phyloP scores from a whole-genome alignment of 1,140 invertebrate genomes.

The Arctopsyche grandis region DNA sequence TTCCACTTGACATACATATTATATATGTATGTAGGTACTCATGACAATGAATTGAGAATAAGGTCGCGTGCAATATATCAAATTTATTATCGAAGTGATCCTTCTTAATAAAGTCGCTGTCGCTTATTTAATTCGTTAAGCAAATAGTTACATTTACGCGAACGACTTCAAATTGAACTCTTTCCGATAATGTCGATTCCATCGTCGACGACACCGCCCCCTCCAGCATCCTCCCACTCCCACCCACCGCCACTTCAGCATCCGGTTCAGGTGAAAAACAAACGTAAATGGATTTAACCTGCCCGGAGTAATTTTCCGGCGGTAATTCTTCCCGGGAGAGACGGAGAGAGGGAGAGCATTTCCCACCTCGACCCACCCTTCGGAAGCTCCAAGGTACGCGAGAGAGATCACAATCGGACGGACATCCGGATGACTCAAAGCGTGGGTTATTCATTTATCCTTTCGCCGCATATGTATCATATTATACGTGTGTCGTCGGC shows the following conservation, averaged over 20 bases:
- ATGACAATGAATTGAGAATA: too few species aligned
- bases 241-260: not conserved
- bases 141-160: not conserved
- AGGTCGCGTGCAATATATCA: too few species aligned
- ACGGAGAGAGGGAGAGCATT: not conserved
- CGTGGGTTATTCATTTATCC: constrained; percentile 31
- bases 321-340: constrained; percentile 13
- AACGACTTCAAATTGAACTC: not conserved
- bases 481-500: not conserved
- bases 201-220: not conserved
- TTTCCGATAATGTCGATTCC: not conserved
- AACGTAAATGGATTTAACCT: constrained; percentile 36
- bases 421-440: not conserved
- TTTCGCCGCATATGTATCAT: not conserved
- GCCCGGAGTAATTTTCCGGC: constrained; percentile 26
- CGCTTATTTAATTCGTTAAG: not conserved
- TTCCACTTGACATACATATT: too few species aligned
- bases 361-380: too few species aligned
- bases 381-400: not conserved
- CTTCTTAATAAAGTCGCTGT: not conserved
- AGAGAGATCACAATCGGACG: constrained; percentile 25
- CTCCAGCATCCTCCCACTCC: not conserved
- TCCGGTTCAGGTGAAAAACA: constrained; percentile 16
- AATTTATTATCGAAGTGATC: too few species aligned
- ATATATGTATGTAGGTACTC: too few species aligned